These are phyloP conservation scores for Leptinotarsa undecemlineata DNA, from an alignment of 1,140 invertebrate genomes.

Conservation along the genomic window DNA sequence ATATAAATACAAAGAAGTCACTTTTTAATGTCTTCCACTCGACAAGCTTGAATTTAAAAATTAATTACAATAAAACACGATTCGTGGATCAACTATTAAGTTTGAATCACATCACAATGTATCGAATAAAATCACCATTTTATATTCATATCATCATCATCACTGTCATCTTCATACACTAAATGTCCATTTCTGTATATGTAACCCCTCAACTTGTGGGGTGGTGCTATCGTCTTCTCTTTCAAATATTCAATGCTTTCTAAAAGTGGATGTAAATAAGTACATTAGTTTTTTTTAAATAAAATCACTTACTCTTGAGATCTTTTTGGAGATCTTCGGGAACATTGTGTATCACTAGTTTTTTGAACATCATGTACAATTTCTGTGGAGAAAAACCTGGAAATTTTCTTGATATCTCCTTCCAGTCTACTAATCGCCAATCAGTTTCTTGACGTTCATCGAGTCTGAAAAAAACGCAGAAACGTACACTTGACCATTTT, in stretches of 20 bases:
- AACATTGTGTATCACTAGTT: conserved; percentile 17
- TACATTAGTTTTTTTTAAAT: too few relatives aligned
- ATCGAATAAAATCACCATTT: too few relatives aligned
- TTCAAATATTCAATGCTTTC: conserved; percentile 24
- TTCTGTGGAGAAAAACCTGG: conserved; percentile 20
- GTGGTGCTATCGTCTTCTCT: not conserved
- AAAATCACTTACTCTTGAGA: conserved; percentile 20
- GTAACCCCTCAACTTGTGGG: conserved; percentile 2
- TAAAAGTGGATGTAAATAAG: conserved; percentile 4
- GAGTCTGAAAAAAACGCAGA: conserved; percentile 19
- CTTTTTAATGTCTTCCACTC: too few relatives aligned
- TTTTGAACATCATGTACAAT: conserved; percentile 27
- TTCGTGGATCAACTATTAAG: too few relatives aligned
- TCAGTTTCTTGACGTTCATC: conserved; percentile 21
- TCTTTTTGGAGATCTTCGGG: conserved; percentile 14
- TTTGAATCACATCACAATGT: too few relatives aligned
- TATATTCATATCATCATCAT: not conserved
- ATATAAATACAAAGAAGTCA: too few relatives aligned
- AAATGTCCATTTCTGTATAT: conserved; percentile 1
- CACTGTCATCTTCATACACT: conserved; percentile 1
- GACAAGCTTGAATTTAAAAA: too few relatives aligned
- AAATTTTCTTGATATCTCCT: conserved; percentile 28
- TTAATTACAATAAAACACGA: too few relatives aligned
- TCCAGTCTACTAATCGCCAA: conserved; percentile 26
- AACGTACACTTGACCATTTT: too few relatives aligned